phyloP scores from a whole-genome alignment of 1,140 invertebrate species.

The Ostrea denselamellosa region DNA sequence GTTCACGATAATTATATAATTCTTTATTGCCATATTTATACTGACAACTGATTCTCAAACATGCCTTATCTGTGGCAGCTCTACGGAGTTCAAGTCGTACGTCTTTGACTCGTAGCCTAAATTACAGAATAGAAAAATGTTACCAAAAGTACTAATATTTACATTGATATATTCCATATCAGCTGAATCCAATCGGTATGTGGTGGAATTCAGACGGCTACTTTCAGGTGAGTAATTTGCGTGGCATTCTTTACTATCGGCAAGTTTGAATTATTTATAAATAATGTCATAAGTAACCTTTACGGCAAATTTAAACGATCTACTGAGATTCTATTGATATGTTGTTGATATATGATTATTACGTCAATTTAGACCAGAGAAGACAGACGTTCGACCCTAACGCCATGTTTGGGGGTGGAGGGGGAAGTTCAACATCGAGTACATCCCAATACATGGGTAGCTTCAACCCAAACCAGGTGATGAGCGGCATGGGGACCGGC shows the following conservation, averaged over 20 bases:
- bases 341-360: neutral
- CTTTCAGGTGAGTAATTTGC: neutral
- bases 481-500: slow-evolving; percentile 43
- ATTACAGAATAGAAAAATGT: slow-evolving; percentile 1
- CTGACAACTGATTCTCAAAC: neutral
- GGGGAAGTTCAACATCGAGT: slow-evolving; percentile 42
- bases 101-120: neutral
- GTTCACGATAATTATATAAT: neutral
- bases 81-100: neutral
- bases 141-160: slow-evolving; percentile 14
- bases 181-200: neutral
- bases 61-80: neutral
- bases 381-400: slow-evolving; percentile 53
- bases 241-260: neutral
- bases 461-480: slow-evolving; percentile 55
- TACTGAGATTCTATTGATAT: neutral
- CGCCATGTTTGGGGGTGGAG: slow-evolving; percentile 51
- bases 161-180: slow-evolving; percentile 20
- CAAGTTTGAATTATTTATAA: too few species aligned
- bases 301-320: neutral
- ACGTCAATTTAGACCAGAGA: neutral
- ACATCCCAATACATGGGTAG: neutral
- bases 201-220: neutral
- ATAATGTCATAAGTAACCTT: too few species aligned
- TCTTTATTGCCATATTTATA: neutral